Evolutionary conservation across 2,888 invertebrate species (phyloP).

Genomic region (Lepidocyrtinus sp.): DNA sequence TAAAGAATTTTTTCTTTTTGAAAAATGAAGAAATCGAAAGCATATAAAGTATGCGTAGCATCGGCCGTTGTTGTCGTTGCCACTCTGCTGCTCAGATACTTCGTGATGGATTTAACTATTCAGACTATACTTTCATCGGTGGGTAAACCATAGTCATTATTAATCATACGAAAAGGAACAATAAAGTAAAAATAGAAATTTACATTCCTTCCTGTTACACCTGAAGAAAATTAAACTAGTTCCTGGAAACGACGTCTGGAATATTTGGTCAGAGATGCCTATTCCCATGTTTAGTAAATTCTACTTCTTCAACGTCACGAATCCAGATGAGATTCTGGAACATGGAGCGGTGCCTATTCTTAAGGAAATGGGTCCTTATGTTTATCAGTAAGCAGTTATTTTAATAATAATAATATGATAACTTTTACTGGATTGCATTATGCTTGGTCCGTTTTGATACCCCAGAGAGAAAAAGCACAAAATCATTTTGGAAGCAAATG

Average conservation of each 20-base stretch:
- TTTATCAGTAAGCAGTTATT: slow-evolving; percentile 65
- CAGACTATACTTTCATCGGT: slow-evolving; percentile 37
- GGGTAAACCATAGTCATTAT: not conserved
- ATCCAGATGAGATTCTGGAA: slow-evolving; percentile 57
- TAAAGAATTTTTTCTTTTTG: not conserved
- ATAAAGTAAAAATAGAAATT: too few relatives aligned
- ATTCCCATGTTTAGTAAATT: slow-evolving; percentile 66
- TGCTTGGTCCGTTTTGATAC: too few relatives aligned
- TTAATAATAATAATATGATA: too few relatives aligned
- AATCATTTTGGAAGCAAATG: slow-evolving; percentile 63
- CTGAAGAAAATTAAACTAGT: slow-evolving; percentile 64
- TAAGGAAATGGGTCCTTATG: slow-evolving; percentile 64
- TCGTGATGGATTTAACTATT: slow-evolving; percentile 30
- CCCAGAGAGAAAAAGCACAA: slow-evolving; percentile 67
- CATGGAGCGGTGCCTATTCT: slow-evolving; percentile 66
- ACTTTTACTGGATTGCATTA: too few relatives aligned
- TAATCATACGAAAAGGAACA: too few relatives aligned
- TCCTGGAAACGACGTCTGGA: slow-evolving; percentile 67
- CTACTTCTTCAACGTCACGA: slow-evolving; percentile 68
- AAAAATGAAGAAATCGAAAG: slow-evolving; percentile 39
- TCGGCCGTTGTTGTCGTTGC: not conserved
- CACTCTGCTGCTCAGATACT: slow-evolving; percentile 37
- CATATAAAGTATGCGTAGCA: slow-evolving; percentile 7
- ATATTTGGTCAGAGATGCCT: slow-evolving; percentile 68
- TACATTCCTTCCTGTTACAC: too few relatives aligned